Percentiles rank a stretch among this genome's conserved stretches.
These are phyloP conservation scores for Axinella damicornis DNA, from an alignment of 37 sponge, comb jelly and placozoan genomes.

Conservation along the genomic window DNA sequence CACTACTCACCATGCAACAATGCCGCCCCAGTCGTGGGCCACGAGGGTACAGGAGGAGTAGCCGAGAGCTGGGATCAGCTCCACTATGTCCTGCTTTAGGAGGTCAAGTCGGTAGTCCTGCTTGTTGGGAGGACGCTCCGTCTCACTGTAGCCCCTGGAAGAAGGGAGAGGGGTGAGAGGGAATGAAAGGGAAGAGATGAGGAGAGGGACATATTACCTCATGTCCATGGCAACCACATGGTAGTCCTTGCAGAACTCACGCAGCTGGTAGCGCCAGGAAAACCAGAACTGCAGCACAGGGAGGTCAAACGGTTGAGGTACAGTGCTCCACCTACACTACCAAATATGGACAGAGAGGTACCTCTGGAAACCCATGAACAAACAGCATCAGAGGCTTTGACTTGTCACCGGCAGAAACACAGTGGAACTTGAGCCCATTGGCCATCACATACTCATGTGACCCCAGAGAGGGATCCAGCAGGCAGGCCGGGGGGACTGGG, in stretches of 20 bases:
- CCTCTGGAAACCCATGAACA: background rate
- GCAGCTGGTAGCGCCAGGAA: conserved; percentile 89
- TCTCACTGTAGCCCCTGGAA: conserved; percentile 85
- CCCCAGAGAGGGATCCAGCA: conserved; percentile 56
- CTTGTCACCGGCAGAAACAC: conserved; percentile 57
- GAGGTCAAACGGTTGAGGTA: background rate
- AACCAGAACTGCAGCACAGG: conserved; percentile 85
- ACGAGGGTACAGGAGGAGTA: conserved; percentile 73
- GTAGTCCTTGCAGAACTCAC: conserved; percentile 82
- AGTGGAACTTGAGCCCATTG: conserved; percentile 76
- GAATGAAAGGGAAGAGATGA: background rate
- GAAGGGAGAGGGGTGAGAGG: too few species aligned
- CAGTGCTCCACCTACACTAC: too few species aligned
- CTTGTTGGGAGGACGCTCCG: conserved; percentile 75
- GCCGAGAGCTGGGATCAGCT: conserved; percentile 53
- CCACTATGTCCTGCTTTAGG: conserved; percentile 64
- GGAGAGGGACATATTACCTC: conserved; percentile 59
- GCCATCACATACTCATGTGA: conserved; percentile 59
- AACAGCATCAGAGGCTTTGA: conserved; percentile 68
- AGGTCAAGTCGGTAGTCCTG: conserved; percentile 57
- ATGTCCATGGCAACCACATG: conserved; percentile 85
- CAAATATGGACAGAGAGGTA: background rate
- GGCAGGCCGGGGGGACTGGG: conserved; percentile 40
- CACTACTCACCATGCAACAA: conserved; percentile 72
- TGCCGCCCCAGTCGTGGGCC: conserved; percentile 92